Evolutionary conservation across 2,113 vertebrate species (phyloP), one percentile per base, ranked within the genome.

Genomic region (Vidua chalybeata): DNA sequence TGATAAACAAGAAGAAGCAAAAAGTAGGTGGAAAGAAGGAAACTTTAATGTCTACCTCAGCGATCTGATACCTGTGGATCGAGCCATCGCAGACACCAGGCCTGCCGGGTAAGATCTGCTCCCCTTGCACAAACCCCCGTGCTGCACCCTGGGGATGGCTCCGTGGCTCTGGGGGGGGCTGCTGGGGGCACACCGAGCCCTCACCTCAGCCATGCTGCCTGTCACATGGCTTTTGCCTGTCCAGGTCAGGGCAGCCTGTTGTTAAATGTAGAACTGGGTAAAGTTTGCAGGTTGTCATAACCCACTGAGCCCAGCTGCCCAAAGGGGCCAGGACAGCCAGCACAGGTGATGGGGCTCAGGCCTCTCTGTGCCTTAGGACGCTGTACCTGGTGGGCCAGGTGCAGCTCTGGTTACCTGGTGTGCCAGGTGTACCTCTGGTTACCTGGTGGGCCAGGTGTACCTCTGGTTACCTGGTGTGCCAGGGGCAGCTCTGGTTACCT

Each of bases 1-100:
- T 1, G 97, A 97, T 4, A 98, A 99, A 74, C 96, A 99, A 59
- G 89, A 94, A 26, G 98, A 99, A 84, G 98, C 98, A 58, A 98
- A 97, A 76, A 98, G 95, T 28, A 97, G 99, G 62, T 99, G 99
- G 99, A 98, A 98, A 10, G 99, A 99, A 96, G 99, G 99, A 23
- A 98, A 99, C 81, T 99, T 99, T 78, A 99, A 99, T 1, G 99
- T 99, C 94, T 99, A 98, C 96, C 98, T 99, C 94, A 99, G 99
- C 10, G 99, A 99, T 23, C 55, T 98, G 97, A 99, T 99, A 89
- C 99, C 99, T 0, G 87, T 99, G 80, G 99, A 99, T 94, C 97
- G 99, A 62, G 99, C 98, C 79, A 82, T 99, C 28, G 96, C 98
- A 2, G 99, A 99, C 95, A 99, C 99, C 93, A 98, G 99, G 89